Base-by-base conservation (phyloP, 2,888 invertebrate genomes). In the Pediacus dermestoides region DNA sequence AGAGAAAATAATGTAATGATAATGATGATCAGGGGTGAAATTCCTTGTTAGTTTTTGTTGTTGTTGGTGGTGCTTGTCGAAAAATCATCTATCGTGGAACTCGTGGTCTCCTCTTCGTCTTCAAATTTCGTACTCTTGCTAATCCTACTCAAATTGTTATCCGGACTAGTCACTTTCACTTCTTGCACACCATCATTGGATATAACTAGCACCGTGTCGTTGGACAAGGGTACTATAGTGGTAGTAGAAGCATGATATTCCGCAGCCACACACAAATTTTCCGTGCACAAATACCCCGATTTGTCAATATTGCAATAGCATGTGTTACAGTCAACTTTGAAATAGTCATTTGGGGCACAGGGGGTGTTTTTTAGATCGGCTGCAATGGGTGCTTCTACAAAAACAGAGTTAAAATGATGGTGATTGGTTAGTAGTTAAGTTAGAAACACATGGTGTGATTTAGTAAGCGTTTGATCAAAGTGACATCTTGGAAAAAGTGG, bases 271-370 rank as follows among this genome's bases (percentile, higher is more conserved):
- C 75, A 76, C 13, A 69, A 68, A 30, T 72, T 63, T 39, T 74
- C 66, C 1, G 77, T 77, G 54, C 77, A 77, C 21, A 72, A 69
- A 50, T 70, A 76, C 0, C 75, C 74, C 30, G 69, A 67, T 4
- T 77, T 74, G 32, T 76, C 74, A n/a, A 68, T 58, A 38, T 74
- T 74, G 53, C 78, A 79, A 9, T 72, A 70, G 52, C 79, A 79
- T 57, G 70, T 74, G 52, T 78, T 78, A 61, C 78, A 78, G 36
- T 77, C 76, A 39, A 74, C 38, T 48, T 72, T 72, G 51, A 76
- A 76, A 3, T 73, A 71, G 51, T 76, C 75, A 32, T 72, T 67
- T 0, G 76, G 76, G 1, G 69, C 70, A 55, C 77, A 77, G 13
- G 65, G 61, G 3, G 61, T 61, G 65, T 53, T 70, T 63, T 56